Base-by-base conservation (phyloP, 2,113 vertebrate genomes). In the Cygnus buccinator region DNA sequence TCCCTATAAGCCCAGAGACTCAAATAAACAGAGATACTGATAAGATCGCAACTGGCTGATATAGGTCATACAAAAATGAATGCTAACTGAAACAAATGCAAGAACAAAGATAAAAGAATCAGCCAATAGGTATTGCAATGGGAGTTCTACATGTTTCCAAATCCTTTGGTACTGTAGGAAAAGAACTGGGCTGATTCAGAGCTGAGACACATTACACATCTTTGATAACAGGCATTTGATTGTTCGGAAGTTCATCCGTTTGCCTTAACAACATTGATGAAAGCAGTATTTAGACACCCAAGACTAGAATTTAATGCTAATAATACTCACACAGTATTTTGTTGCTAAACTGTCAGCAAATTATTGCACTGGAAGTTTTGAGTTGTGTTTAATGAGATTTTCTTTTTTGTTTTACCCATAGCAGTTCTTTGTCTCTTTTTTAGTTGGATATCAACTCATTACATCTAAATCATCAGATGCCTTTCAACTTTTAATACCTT, bases 401-500 rank as follows among this genome's bases (percentile, higher is more conserved):
- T 48, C 54, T 57, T 81, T 85, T 87, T 87, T 20, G 17, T 85
- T 91, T 80, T 41, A 78, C 75, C 70, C 80, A 33, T 17, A 86
- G 65, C 43, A 88, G 70, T 84, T 92, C 37, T 79, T 88, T 76
- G 41, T 65, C 81, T 90, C 77, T 92, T 94, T 86, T 65, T 93
- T 93, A 50, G 61, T 84, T 89, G 94, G 77, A 67, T 85, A 90
- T 93, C 63, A 96, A 96, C 81, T 95, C 71, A 93, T 82, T 94
- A 95, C 94, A 96, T 57, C 70, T 96, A 97, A 94, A 95, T 96
- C 93, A 97, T 96, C 88, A 91, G 33, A 92, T 91, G 84, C 50
- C 95, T 97, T 97, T 95, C 95, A 96, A 71, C 82, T 92, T 97
- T 75, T 94, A 96, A 98, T 96, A 95, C 79, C 84, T 95, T 95